These are phyloP conservation scores for Grus americana DNA, from an alignment of 2,113 vertebrate genomes.

Conservation along the genomic window DNA sequence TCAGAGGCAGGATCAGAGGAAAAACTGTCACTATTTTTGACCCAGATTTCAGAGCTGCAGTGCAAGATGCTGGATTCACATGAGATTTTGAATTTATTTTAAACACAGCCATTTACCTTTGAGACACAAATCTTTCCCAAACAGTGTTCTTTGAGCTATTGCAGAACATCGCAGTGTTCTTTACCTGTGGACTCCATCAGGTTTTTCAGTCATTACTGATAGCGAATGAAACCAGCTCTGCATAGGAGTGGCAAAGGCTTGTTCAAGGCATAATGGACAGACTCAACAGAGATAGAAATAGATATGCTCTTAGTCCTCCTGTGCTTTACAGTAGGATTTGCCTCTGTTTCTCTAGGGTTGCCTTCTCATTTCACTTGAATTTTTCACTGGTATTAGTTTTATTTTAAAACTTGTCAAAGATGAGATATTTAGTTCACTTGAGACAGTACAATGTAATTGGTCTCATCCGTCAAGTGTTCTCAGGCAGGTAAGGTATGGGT, in stretches of 20 bases:
- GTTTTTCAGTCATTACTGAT: not conserved
- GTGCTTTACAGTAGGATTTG: not conserved
- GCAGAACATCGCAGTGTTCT: not conserved
- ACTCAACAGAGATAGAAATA: not conserved
- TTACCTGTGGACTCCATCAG: not conserved
- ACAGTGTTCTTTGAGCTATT: not conserved
- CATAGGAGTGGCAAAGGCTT: not conserved
- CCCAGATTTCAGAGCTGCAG: not conserved
- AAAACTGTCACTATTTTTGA: not conserved
- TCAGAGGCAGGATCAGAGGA: not conserved
- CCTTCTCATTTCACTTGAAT: not conserved
- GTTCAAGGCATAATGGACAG: not conserved
- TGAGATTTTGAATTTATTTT: not conserved
- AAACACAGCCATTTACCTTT: not conserved
- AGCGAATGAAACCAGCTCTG: not conserved
- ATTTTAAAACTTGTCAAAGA: not conserved
- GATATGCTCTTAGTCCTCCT: not conserved
- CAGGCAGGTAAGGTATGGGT: not conserved
- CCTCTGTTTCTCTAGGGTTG: not conserved
- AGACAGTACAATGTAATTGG: not conserved
- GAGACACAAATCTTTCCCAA: not conserved
- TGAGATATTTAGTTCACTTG: not conserved
- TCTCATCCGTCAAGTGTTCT: not conserved
- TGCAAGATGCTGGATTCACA: not conserved
- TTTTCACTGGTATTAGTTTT: not conserved